Percentiles rank a stretch among this genome's conserved stretches.
Evolutionary conservation across 2,797 vertebrate species (phyloP).

Genomic region (Buceros bicornis): DNA sequence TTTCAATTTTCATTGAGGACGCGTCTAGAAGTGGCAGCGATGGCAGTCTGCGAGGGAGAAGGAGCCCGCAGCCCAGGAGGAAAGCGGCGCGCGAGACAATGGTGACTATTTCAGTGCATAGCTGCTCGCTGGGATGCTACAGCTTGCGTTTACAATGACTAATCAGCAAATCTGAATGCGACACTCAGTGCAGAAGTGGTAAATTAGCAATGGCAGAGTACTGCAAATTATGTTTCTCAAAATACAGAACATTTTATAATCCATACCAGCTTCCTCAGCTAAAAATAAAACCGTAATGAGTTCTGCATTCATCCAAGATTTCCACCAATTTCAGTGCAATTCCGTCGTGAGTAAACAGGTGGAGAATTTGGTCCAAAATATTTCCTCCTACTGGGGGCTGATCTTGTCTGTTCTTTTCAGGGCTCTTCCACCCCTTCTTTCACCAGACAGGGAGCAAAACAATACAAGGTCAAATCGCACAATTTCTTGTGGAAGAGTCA

Average conservation of each 20-base stretch:
- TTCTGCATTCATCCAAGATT: conserved; percentile 6
- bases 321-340: conserved; percentile 30
- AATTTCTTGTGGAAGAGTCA: not conserved
- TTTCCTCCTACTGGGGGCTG: not conserved
- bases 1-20: conserved; percentile 48
- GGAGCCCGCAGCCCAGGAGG: conserved; percentile 10
- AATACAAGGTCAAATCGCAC: not conserved
- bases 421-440: not conserved
- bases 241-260: conserved; percentile 49
- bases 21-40: conserved; percentile 39
- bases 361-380: conserved; percentile 45
- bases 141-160: conserved; percentile 60
- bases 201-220: conserved; percentile 59
- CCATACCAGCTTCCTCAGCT: conserved; percentile 27
- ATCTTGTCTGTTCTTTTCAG: not conserved
- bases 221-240: conserved; percentile 65
- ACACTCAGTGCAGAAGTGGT: conserved; percentile 47
- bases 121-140: conserved; percentile 12
- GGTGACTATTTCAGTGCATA: conserved; percentile 55
- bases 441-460: not conserved
- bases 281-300: conserved; percentile 53
- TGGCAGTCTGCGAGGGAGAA: conserved; percentile 14
- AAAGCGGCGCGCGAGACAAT: conserved; percentile 49
- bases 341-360: conserved; percentile 23
- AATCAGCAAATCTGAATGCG: conserved; percentile 66